A percentile compares a stretch with the other conserved stretches of the same genome.
Conservation (phyloP, 2,113 vertebrate genomes). For the Periophthalmus modestus region DNA sequence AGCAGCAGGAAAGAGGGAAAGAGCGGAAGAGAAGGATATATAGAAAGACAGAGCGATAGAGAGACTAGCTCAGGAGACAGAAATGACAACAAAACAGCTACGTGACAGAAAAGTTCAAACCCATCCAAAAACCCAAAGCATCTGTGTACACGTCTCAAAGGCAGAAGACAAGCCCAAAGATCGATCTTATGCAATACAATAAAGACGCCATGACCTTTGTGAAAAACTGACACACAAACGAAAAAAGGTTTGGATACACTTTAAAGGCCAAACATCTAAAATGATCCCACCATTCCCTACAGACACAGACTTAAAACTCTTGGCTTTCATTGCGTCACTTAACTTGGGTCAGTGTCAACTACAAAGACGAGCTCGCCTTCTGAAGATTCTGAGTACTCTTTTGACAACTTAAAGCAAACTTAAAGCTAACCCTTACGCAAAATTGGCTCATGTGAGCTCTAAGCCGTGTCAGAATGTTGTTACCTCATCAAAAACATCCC, state of each 20-base stretch:
- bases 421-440: too few relatives aligned
- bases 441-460: too few relatives aligned
- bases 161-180: conserved; percentile 25
- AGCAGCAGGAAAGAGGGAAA: conserved; percentile 19
- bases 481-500: too few relatives aligned
- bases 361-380: background rate
- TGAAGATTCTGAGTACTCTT: background rate
- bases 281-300: background rate
- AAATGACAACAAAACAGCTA: conserved; percentile 8
- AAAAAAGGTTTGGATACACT: conserved; percentile 17
- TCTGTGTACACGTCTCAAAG: conserved; percentile 32
- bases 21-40: background rate
- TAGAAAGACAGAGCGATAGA: conserved; percentile 11
- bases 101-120: conserved; percentile 1
- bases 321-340: background rate
- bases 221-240: conserved; percentile 35
- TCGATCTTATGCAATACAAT: conserved; percentile 57
- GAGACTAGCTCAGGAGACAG: conserved; percentile 42
- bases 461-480: too few relatives aligned
- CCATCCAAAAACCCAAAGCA: conserved; percentile 14
- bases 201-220: conserved; percentile 67
- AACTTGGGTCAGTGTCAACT: background rate
- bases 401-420: background rate
- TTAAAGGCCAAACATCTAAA: conserved; percentile 45
- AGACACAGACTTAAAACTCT: background rate